A percentile compares a stretch with the other conserved stretches of the same genome.
These are phyloP conservation scores for Ctenoplectra terminalis DNA, from an alignment of 1,140 invertebrate species.

Conservation along the genomic window DNA sequence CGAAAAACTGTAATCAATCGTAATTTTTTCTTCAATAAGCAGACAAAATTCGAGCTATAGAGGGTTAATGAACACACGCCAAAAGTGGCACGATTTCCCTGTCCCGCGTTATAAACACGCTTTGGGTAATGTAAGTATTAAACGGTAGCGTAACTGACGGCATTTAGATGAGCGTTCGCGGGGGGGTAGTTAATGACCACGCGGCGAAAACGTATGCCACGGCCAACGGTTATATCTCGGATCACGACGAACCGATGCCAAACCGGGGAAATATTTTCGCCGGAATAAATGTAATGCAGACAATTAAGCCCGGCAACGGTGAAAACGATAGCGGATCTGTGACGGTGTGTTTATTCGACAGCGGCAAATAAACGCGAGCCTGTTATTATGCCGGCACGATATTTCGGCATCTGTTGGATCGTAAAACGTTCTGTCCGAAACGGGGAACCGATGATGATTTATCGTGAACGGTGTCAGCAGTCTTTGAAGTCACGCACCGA, in stretches of 20 bases:
- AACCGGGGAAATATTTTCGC: conserved; percentile 17
- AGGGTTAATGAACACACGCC: too few species aligned
- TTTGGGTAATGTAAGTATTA: conserved; percentile 43
- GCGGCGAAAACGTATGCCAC: neutral
- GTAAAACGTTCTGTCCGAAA: neutral
- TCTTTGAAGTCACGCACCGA: conserved; percentile 33
- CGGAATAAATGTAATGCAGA: conserved; percentile 39
- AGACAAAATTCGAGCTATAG: too few species aligned
- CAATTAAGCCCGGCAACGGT: conserved; percentile 31
- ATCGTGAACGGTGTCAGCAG: conserved; percentile 21
- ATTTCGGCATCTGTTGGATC: conserved; percentile 28
- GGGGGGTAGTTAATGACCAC: conserved; percentile 23
- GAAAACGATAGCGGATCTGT: conserved; percentile 26
- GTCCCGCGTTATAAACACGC: conserved; percentile 15
- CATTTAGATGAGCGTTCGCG: conserved; percentile 31
- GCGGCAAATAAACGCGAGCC: conserved; percentile 39
- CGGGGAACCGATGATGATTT: conserved; percentile 25
- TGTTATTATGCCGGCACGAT: conserved; percentile 40
- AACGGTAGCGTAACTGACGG: conserved; percentile 33
- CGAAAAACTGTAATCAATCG: too few species aligned
- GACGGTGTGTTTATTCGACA: conserved; percentile 42
- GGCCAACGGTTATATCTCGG: neutral
- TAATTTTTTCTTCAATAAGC: too few species aligned
- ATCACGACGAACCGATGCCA: neutral
- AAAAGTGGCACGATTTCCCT: neutral